phyloP scores from a whole-genome alignment of 2,113 vertebrate species.

The Chinchilla lanigera region DNA sequence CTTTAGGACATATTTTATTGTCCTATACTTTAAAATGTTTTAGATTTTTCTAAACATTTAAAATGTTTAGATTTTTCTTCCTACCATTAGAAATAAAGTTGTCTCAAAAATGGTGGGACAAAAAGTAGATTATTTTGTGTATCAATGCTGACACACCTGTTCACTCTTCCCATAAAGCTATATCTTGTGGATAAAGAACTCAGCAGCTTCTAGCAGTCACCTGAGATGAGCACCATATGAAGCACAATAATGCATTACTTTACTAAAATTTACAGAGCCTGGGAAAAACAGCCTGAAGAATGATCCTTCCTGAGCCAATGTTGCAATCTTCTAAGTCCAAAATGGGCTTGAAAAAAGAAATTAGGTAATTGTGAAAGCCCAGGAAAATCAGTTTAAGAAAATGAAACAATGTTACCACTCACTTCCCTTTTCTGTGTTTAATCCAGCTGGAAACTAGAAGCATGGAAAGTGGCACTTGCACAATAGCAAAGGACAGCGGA shows the following conservation, averaged over 20 bases:
- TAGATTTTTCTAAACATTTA: slow-evolving; percentile 28
- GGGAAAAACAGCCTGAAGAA: slow-evolving; percentile 66
- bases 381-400: slow-evolving; percentile 59
- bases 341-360: slow-evolving; percentile 50
- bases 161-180: not conserved
- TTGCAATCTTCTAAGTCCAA: slow-evolving; percentile 62
- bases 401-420: slow-evolving; percentile 59
- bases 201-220: slow-evolving; percentile 31
- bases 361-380: slow-evolving; percentile 73
- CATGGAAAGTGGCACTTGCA: not conserved
- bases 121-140: slow-evolving; percentile 43
- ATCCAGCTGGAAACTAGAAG: slow-evolving; percentile 50
- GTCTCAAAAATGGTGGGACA: slow-evolving; percentile 12
- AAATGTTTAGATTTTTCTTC: slow-evolving; percentile 22
- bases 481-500: slow-evolving; percentile 17
- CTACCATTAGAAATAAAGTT: slow-evolving; percentile 34
- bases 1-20: not conserved
- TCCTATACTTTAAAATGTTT: not conserved
- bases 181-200: not conserved
- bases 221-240: slow-evolving; percentile 66
- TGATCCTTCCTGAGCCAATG: slow-evolving; percentile 61
- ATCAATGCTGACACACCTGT: not conserved
- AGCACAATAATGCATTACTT: slow-evolving; percentile 44
- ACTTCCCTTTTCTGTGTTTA: slow-evolving; percentile 38
- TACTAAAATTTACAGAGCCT: slow-evolving; percentile 69